These are phyloP conservation scores for Prosopocoilus inquinatus DNA, from an alignment of 2,888 invertebrate genomes.

Conservation along the genomic window DNA sequence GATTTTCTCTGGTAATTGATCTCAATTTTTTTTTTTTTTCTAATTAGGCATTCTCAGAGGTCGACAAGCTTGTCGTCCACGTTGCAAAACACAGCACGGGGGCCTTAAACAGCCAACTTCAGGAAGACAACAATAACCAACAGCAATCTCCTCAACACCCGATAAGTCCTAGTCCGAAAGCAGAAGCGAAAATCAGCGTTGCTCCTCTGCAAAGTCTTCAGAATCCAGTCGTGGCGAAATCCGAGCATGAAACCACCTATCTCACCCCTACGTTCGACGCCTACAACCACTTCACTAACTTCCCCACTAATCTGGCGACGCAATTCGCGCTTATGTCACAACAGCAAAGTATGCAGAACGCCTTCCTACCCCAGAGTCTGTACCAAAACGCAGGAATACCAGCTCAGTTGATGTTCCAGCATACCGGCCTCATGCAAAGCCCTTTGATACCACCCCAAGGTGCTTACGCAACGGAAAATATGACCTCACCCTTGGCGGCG, in stretches of 20 bases:
- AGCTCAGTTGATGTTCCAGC: constrained; percentile 49
- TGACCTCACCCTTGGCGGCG: constrained; percentile 53
- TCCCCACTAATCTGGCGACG: constrained; percentile 47
- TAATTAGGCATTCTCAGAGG: constrained; percentile 66
- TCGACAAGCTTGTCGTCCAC: constrained; percentile 66
- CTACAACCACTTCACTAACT: constrained; percentile 47
- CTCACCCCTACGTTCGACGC: constrained; percentile 47
- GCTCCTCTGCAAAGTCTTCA: constrained; percentile 48
- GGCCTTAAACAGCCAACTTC: constrained; percentile 52
- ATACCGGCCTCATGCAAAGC: constrained; percentile 44
- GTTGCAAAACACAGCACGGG: constrained; percentile 68
- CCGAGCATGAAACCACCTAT: constrained; percentile 32
- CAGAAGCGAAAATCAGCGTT: constrained; percentile 46
- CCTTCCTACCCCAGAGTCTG: constrained; percentile 45
- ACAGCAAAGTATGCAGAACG: constrained; percentile 42
- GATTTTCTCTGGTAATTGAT: background rate
- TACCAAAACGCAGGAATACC: constrained; percentile 45
- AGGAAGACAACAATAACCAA: constrained; percentile 43
- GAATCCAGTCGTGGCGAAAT: constrained; percentile 30
- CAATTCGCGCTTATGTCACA: constrained; percentile 50
- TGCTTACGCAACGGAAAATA: constrained; percentile 41
- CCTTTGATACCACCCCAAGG: constrained; percentile 42
- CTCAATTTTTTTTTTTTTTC: background rate
- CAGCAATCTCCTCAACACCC: constrained; percentile 36
- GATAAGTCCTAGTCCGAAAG: constrained; percentile 29